Evolutionary conservation across 2,797 vertebrate genomes (phyloP).

Genomic region (Lerista edwardsae): DNA sequence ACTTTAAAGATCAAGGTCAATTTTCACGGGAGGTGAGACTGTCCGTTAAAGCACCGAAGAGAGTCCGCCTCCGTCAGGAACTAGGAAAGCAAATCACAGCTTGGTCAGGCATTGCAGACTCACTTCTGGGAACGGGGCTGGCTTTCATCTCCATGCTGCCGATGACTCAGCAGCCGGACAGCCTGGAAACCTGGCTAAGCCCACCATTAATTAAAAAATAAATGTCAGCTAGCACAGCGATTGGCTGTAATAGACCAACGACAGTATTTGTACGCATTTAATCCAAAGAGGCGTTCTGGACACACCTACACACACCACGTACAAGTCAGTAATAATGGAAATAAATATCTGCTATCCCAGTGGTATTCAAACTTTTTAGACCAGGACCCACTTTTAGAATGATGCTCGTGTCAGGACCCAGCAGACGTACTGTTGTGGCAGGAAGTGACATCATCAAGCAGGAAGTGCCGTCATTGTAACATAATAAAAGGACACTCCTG

Average conservation of each 20-base stretch:
- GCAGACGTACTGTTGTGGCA: too few species aligned
- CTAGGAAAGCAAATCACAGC: not conserved
- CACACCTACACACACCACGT: too few species aligned
- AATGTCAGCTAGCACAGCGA: not conserved
- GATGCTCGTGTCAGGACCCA: too few species aligned
- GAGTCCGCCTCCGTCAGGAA: conserved; percentile 14
- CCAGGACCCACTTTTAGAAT: too few species aligned
- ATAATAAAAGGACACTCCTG: too few species aligned
- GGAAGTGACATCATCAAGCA: too few species aligned
- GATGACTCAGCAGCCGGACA: conserved; percentile 9
- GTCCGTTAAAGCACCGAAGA: not conserved
- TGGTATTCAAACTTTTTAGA: too few species aligned
- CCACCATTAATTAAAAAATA: conserved; percentile 36
- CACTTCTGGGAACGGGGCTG: not conserved
- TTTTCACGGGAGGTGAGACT: not conserved
- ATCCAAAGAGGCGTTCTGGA: too few species aligned
- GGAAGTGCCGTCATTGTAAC: too few species aligned
- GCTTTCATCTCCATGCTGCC: not conserved
- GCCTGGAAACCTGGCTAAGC: conserved; percentile 11
- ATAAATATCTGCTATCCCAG: too few species aligned
- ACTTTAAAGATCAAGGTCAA: conserved; percentile 3
- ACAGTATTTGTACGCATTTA: not conserved
- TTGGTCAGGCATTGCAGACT: not conserved
- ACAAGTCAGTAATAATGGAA: too few species aligned
- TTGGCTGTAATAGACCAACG: conserved; percentile 47